phyloP scores from a whole-genome alignment of 2,797 vertebrate species.

The Mareca strepera region DNA sequence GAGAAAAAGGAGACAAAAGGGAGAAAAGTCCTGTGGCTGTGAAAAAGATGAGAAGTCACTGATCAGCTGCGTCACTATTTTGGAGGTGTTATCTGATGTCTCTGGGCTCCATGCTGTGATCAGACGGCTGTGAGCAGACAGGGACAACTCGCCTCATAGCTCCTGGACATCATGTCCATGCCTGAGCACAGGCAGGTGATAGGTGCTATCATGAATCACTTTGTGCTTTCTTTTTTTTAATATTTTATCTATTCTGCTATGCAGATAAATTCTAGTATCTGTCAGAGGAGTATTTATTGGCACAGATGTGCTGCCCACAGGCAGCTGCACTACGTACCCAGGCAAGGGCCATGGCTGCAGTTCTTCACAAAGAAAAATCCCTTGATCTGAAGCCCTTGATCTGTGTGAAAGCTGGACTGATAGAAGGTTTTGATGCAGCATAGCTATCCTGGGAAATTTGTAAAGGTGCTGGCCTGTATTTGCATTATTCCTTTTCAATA shows the following conservation, averaged over 20 bases:
- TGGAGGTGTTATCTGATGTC: not conserved
- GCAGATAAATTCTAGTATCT: not conserved
- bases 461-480: not conserved
- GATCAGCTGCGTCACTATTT: not conserved
- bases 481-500: not conserved
- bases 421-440: not conserved
- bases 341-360: not conserved
- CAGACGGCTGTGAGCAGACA: not conserved
- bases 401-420: not conserved
- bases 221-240: not conserved
- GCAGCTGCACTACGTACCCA: not conserved
- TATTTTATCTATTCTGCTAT: not conserved
- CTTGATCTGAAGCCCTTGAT: not conserved
- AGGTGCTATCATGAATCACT: not conserved
- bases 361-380: not conserved
- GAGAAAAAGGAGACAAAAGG: not conserved
- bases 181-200: no score
- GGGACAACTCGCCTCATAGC: not conserved
- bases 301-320: not conserved
- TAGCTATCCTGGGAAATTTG: not conserved
- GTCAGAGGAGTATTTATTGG: not conserved
- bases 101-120: not conserved
- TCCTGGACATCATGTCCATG: not conserved
- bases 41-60: not conserved
- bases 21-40: no score